Evolutionary conservation across 2,797 vertebrate species (phyloP).

Genomic region (Pantherophis alleghaniensis): DNA sequence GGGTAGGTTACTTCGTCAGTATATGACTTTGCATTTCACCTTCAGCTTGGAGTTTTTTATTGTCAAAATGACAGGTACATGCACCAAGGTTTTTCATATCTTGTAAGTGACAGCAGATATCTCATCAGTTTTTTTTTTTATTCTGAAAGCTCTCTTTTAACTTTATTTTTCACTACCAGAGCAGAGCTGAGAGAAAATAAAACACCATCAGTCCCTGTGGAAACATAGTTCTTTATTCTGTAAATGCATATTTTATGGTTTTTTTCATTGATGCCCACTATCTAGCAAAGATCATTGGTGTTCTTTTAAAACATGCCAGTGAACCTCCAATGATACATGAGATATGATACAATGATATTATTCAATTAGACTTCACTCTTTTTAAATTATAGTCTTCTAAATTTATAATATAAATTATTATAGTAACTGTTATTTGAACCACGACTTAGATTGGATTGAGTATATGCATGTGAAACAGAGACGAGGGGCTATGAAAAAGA

Average conservation of each 20-base stretch:
- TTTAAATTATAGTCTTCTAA: background rate
- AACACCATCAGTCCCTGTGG: background rate
- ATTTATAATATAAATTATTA: background rate
- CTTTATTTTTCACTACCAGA: constrained; percentile 35
- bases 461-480: background rate
- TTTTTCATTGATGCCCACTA: background rate
- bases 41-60: constrained; percentile 29
- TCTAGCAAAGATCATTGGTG: background rate
- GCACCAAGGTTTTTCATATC: constrained; percentile 28
- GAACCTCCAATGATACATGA: background rate
- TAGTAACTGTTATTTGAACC: background rate
- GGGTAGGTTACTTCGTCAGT: constrained; percentile 16
- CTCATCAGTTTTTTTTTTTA: constrained; percentile 11
- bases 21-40: constrained; percentile 29
- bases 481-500: background rate
- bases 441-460: background rate
- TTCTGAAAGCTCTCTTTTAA: constrained; percentile 20
- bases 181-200: background rate
- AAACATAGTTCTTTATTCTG: background rate
- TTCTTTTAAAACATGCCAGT: background rate
- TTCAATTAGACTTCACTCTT: background rate
- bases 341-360: background rate
- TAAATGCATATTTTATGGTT: background rate
- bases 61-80: constrained; percentile 47
- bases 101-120: constrained; percentile 42